Evolutionary conservation across 2,888 invertebrate species (phyloP).

Genomic region (Hymenopus coronatus): DNA sequence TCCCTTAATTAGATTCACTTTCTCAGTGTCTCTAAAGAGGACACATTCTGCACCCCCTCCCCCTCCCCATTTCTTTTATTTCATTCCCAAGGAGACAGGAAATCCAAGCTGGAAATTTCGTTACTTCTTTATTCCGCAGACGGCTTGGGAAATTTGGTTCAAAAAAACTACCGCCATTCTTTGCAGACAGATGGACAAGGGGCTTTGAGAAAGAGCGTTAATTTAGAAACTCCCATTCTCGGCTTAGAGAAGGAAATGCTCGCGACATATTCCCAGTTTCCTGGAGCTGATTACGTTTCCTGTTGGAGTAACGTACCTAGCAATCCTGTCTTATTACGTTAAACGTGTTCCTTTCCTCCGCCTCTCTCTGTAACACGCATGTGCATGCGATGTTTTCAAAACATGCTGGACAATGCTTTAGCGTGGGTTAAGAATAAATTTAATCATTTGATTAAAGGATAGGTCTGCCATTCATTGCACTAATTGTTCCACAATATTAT

Average conservation of each 20-base stretch:
- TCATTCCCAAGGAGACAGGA: background rate
- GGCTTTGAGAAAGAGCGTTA: background rate
- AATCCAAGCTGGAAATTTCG: background rate
- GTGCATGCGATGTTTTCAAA: too few species aligned
- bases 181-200: background rate
- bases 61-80: background rate
- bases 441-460: too few species aligned
- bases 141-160: background rate
- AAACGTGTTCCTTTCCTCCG: too few species aligned
- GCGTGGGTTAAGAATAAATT: too few species aligned
- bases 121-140: background rate
- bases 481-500: too few species aligned
- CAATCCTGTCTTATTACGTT: too few species aligned
- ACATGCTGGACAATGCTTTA: too few species aligned
- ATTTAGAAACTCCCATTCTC: background rate
- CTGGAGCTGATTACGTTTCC: background rate
- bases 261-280: background rate
- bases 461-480: too few species aligned
- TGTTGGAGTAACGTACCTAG: too few species aligned
- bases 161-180: background rate
- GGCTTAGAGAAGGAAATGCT: too few species aligned
- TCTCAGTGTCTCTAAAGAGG: background rate
- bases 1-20: background rate
- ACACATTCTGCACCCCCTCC: background rate
- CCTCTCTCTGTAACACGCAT: too few species aligned